Evolutionary conservation across 2,113 vertebrate species (phyloP), one percentile per base, ranked within the genome.

Genomic region (Martes martes): DNA sequence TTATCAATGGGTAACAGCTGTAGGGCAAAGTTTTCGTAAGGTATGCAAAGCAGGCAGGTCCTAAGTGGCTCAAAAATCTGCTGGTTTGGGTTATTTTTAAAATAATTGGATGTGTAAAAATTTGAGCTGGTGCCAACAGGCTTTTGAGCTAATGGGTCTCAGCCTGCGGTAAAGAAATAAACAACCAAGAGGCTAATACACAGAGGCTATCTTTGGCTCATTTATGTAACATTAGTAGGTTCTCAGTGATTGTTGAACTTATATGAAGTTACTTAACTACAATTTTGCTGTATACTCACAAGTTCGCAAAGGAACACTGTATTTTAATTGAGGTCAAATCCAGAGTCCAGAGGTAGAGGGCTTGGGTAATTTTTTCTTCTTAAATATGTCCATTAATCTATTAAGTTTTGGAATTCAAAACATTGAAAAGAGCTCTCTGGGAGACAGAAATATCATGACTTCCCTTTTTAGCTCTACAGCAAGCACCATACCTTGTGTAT

Each of bases 401-500:
- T 69, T 69, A 18, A 11, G 1, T 36, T 96, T 88, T 59, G 82
- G n/a, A 96, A 78, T 61, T 45, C n/a, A 85, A 59, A n/a, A 18
- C 4, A 63, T 83, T 39, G 67, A 26, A 93, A 63, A 45, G 7
- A 63, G 18, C 6, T 33, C 16, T 69, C 9, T 63, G 36, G 24
- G 67, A 59, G 4, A 1, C 50, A 6, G 39, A 28, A 1, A 1
- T 55, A 71, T 13, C n/a, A 45, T 2, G 0, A 74, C 4, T 42
- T 13, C 4, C 10, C 23, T 93, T 96, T 65, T 88, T 33, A 14
- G 57, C 59, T 76, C 36, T 61, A 18, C 7, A 50, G 2, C 31
- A 91, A 90, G 7, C 28, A 67, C 47, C 61, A 19, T n/a, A 83
- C 15, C 6, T 69, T 59, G 21, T 73, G 36, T 33, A 79, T 42